Evolutionary conservation across 2,888 invertebrate species (phyloP).

Genomic region (Agrotis puta): DNA sequence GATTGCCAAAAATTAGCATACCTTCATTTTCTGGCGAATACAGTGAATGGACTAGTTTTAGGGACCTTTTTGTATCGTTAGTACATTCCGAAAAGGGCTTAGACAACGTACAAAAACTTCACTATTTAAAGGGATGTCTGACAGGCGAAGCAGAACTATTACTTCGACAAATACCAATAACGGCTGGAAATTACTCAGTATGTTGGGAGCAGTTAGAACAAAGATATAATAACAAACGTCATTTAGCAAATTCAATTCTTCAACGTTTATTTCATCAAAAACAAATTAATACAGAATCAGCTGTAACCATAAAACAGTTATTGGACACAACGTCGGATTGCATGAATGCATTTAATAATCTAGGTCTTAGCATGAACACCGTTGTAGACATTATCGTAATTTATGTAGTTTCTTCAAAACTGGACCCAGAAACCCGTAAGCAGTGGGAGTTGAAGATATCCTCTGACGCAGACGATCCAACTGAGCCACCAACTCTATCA

Average conservation of each 20-base stretch:
- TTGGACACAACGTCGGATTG: conserved; percentile 25
- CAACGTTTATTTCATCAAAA: conserved; percentile 8
- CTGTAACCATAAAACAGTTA: too few species aligned
- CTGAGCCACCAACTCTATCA: background rate
- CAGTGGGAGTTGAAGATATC: background rate
- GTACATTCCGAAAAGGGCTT: background rate
- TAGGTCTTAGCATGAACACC: conserved; percentile 4
- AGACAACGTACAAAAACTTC: conserved; percentile 4
- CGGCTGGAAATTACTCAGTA: conserved; percentile 6
- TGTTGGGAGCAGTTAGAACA: conserved; percentile 23
- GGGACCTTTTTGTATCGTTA: background rate
- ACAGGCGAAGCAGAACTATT: background rate
- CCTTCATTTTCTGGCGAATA: conserved; percentile 2
- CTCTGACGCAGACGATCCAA: background rate
- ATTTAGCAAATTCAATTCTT: conserved; percentile 7
- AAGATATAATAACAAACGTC: too few species aligned
- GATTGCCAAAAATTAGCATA: conserved; percentile 5
- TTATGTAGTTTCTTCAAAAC: background rate
- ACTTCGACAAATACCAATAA: conserved; percentile 5
- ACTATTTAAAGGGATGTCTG: conserved; percentile 3
- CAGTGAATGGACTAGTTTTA: conserved; percentile 6
- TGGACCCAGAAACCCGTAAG: too few species aligned
- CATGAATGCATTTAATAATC: conserved; percentile 11
- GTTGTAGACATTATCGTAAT: conserved; percentile 10
- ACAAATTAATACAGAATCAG: conserved; percentile 4